Conservation (phyloP, 1,140 invertebrate species). For the Caenorhabditis inopinata region DNA sequence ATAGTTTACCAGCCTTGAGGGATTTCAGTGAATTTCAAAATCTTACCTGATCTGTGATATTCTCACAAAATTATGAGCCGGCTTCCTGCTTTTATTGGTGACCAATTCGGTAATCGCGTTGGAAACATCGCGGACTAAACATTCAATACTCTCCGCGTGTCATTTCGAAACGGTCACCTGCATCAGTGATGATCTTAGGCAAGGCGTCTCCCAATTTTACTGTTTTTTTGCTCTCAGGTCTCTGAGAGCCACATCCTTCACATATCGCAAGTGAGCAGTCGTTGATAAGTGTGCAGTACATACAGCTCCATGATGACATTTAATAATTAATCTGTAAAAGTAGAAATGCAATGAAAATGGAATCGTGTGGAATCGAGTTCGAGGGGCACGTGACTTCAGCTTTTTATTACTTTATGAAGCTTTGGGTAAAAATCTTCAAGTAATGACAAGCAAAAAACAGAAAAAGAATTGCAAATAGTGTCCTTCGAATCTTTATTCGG, state of each 20-base stretch:
- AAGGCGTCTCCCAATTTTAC: neutral
- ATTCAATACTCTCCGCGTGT: no score
- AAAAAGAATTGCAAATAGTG: no score
- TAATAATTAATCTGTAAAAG: neutral
- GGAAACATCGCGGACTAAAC: neutral
- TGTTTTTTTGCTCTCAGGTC: neutral
- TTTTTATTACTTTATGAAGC: no score
- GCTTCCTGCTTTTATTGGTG: neutral
- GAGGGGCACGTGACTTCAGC: no score
- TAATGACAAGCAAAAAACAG: no score
- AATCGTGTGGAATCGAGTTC: no score
- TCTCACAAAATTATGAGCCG: constrained; percentile 6
- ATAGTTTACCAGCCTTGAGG: no score
- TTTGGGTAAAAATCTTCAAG: no score
- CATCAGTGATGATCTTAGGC: constrained; percentile 5
- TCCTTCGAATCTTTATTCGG: no score
- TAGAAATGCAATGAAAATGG: no score
- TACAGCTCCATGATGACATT: constrained; percentile 5
- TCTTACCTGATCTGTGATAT: neutral
- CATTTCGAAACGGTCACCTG: no score
- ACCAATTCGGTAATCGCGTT: constrained; percentile 1
- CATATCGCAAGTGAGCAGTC: neutral
- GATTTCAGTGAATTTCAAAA: no score
- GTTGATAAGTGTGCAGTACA: constrained; percentile 12
- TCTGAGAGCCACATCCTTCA: constrained; percentile 6